Percentiles rank a stretch among this genome's conserved stretches.
These are phyloP conservation scores for Caenorhabditis imperialis DNA, from an alignment of 2,888 invertebrate genomes.

Conservation along the genomic window DNA sequence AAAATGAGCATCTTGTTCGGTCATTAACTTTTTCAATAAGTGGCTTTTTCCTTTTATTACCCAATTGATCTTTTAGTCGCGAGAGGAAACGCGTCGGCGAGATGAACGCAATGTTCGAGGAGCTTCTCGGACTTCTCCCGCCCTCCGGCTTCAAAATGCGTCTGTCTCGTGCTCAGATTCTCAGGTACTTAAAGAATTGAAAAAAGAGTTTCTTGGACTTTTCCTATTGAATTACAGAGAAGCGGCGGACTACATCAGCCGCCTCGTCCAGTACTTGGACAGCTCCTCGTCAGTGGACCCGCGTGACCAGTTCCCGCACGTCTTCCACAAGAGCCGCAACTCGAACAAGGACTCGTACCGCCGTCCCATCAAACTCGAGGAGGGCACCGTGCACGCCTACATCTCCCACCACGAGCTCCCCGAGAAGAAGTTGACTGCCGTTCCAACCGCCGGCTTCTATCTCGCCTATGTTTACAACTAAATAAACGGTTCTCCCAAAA, in stretches of 20 bases:
- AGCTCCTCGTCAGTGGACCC: neutral
- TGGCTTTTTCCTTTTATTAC: neutral
- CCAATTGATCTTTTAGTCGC: constrained; percentile 21
- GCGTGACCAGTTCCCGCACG: constrained; percentile 8
- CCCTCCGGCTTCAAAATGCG: constrained; percentile 14
- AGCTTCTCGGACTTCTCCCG: constrained; percentile 16
- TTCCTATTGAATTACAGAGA: constrained; percentile 15
- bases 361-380: constrained; percentile 11
- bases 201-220: neutral
- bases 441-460: neutral
- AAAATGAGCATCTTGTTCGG: too few relatives aligned
- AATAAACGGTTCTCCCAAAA: too few relatives aligned
- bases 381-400: constrained; percentile 20
- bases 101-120: constrained; percentile 30
- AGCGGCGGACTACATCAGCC: constrained; percentile 16
- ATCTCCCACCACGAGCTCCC: constrained; percentile 16
- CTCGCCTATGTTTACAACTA: neutral
- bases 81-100: constrained; percentile 20
- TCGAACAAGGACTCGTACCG: constrained; percentile 17
- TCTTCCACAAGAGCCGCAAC: constrained; percentile 1
- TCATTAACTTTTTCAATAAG: too few relatives aligned
- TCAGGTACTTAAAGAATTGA: constrained; percentile 4
- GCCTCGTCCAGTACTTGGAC: constrained; percentile 1
- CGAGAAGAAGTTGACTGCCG: neutral
- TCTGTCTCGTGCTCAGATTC: constrained; percentile 18